phyloP scores from a whole-genome alignment of 2,888 invertebrate genomes.

The Zaprionus obscuricornis region DNA sequence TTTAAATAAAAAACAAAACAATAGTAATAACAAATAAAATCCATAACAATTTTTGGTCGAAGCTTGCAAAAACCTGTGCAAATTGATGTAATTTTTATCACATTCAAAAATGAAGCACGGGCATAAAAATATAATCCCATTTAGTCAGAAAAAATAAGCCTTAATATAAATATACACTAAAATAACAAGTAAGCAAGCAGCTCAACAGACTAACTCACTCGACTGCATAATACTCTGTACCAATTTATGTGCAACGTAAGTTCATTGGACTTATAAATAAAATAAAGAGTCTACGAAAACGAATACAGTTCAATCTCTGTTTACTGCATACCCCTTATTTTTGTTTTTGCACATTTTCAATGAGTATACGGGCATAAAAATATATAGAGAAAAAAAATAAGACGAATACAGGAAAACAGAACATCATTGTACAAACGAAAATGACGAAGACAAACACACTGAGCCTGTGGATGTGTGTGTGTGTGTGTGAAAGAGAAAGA shows the following conservation, averaged over 20 bases:
- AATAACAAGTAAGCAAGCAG: no score
- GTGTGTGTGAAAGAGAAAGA: no score
- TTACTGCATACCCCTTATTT: no score
- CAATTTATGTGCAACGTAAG: no score
- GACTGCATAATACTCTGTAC: no score
- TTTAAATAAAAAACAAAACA: no score
- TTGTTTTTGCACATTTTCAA: no score
- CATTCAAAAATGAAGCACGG: constrained; percentile 16
- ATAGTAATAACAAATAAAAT: constrained; percentile 18
- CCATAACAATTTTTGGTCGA: constrained; percentile 7
- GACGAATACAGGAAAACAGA: neutral
- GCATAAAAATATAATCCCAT: constrained; percentile 19
- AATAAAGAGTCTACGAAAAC: no score
- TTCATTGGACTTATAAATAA: no score
- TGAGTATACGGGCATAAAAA: no score
- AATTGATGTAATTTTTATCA: constrained; percentile 20
- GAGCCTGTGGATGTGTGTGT: constrained; percentile 33
- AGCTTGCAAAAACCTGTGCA: constrained; percentile 9
- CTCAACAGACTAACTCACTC: no score
- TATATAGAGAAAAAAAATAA: neutral
- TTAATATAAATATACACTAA: constrained; percentile 6
- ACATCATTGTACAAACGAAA: constrained; percentile 7
- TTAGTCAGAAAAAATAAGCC: constrained; percentile 5
- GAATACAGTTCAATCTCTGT: no score
- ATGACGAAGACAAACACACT: constrained; percentile 12